phyloP scores from a whole-genome alignment of 2,888 invertebrate species.

The Oxyteleia sp. region DNA sequence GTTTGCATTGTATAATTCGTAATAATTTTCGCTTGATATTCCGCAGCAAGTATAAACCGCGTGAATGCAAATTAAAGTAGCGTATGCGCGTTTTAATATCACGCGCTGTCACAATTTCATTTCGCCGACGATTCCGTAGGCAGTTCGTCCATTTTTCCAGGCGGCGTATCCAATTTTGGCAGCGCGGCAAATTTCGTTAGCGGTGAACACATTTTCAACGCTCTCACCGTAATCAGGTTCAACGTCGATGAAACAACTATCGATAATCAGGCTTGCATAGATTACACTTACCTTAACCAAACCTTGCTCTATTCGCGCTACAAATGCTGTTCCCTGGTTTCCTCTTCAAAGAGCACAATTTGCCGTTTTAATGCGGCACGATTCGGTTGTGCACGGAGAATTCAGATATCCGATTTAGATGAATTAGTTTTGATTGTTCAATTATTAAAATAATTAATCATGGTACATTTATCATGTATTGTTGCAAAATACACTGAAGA shows the following conservation, averaged over 20 bases:
- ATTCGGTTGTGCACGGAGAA: too few relatives aligned
- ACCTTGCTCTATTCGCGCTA: not conserved
- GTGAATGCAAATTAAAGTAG: conserved; percentile 67
- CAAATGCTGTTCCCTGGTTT: conserved; percentile 7
- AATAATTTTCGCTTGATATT: conserved; percentile 67
- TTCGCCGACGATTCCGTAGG: conserved; percentile 50
- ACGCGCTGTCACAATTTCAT: conserved; percentile 66
- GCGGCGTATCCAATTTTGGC: conserved; percentile 56
- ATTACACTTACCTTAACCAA: conserved; percentile 65
- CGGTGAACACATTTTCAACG: conserved; percentile 59
- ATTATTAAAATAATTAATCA: too few relatives aligned
- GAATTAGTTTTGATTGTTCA: too few relatives aligned
- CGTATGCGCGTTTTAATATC: conserved; percentile 68
- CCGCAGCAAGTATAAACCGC: conserved; percentile 52
- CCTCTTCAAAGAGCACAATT: conserved; percentile 19
- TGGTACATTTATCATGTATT: too few relatives aligned
- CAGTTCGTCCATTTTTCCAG: conserved; percentile 41
- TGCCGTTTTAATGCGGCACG: conserved; percentile 30
- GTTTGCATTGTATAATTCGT: conserved; percentile 60
- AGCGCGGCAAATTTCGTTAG: conserved; percentile 60
- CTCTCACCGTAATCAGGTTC: conserved; percentile 51
- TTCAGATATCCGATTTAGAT: too few relatives aligned
- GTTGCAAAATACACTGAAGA: too few relatives aligned
- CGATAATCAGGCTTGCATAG: conserved; percentile 77
- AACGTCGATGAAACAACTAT: conserved; percentile 68